Percentiles rank a stretch among this genome's conserved stretches.
Evolutionary conservation across 1,140 invertebrate species (phyloP).

Genomic region (Drosophila insularis): DNA sequence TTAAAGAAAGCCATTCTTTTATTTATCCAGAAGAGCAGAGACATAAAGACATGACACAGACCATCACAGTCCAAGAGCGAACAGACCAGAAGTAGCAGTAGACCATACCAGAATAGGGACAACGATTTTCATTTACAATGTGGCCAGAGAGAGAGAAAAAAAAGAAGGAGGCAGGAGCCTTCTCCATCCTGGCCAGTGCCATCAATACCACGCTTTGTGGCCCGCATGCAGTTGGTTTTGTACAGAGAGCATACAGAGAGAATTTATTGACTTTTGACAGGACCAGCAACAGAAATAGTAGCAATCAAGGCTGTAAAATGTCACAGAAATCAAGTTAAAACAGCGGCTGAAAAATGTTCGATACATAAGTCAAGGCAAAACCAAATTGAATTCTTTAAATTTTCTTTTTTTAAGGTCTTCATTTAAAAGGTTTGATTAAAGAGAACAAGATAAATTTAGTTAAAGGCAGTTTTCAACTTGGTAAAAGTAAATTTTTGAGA

Average conservation of each 20-base stretch:
- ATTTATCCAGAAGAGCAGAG: neutral
- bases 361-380: neutral
- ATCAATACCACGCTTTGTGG: constrained; percentile 13
- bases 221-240: constrained; percentile 29
- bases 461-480: too few relatives aligned
- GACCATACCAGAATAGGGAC: neutral
- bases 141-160: neutral
- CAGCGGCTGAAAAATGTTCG: neutral
- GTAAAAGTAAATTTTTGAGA: too few relatives aligned
- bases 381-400: neutral
- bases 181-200: neutral
- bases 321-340: neutral
- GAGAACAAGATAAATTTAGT: too few relatives aligned
- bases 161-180: neutral
- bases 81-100: neutral
- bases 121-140: constrained; percentile 6
- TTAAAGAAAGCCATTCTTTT: constrained; percentile 7
- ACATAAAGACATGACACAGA: neutral
- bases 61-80: too few relatives aligned
- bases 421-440: too few relatives aligned
- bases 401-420: too few relatives aligned
- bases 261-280: constrained; percentile 59
- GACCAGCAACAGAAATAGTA: neutral
- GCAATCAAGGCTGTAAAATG: constrained; percentile 13
- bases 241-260: constrained; percentile 5